Evolutionary conservation across 2,888 invertebrate species (phyloP), one percentile per base, ranked within the genome.

Genomic region (Dasysyrphus tricinctus): DNA sequence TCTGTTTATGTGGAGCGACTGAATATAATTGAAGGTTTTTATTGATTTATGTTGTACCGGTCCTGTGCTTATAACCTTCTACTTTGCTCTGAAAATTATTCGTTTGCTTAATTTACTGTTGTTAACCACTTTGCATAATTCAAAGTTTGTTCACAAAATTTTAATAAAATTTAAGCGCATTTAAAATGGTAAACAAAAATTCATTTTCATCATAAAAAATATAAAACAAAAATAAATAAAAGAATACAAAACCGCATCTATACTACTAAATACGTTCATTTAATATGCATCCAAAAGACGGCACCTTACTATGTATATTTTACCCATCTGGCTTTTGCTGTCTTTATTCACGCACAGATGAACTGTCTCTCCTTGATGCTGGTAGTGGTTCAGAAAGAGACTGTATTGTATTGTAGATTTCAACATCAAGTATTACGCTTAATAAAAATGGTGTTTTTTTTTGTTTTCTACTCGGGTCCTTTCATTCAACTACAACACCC

Each of bases 371-470:
- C 44, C 42, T 32, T 57, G 11, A 32, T 67, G 42, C n/a, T n/a
- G n/a, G n/a, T n/a, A n/a, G 11, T 37, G 29, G 0, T 19, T 34
- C n/a, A 54, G 37, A 54, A 19, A 24, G 47, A 34, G 56, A 70
- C 47, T 73, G 19, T 74, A 73, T 57, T 72, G 44, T 69, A 75
- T 79, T 75, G 70, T 78, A 51, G 57, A 76, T 76, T 24, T 24
- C 56, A 37, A 59, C 65, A 73, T 72, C 65, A 44, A 72, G 32
- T 16, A 72, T 69, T 56, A 54, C 37, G 54, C 85, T 80, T 74
- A 42, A 77, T 78, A 77, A 75, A 83, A 77, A 69, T 80, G 73
- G 72, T 65, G 69, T 70, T 74, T 63, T 34, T 70, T 59, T 6
- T 77, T 8, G 11, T n/a, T n/a, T n/a, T n/a, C n/a, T n/a, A n/a